These are phyloP conservation scores for Eugnorisma glareosa DNA, from an alignment of 2,888 invertebrate species.

Conservation along the genomic window DNA sequence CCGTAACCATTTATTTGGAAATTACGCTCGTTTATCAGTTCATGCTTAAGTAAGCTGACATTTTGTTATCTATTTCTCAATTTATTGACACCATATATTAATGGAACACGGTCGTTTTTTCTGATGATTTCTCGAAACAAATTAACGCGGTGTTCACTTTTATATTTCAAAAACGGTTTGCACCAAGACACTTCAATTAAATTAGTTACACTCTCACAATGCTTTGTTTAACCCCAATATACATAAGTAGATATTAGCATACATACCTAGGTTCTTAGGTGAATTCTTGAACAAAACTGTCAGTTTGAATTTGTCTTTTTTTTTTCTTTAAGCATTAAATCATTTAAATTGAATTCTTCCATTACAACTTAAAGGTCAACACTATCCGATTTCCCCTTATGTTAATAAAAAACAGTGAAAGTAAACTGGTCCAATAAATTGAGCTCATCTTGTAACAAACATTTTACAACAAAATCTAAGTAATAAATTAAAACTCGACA, in stretches of 20 bases:
- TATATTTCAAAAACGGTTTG: neutral
- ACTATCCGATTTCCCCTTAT: neutral
- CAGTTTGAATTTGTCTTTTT: no score
- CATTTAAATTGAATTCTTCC: neutral
- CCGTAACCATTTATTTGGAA: constrained; percentile 54
- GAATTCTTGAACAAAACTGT: neutral
- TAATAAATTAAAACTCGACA: no score
- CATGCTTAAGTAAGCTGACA: constrained; percentile 53
- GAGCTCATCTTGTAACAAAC: constrained; percentile 22
- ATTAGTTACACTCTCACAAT: neutral
- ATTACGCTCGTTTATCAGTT: constrained; percentile 47
- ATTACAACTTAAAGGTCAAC: neutral
- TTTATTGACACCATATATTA: constrained; percentile 52
- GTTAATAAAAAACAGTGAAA: constrained; percentile 10
- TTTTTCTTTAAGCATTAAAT: neutral
- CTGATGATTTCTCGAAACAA: constrained; percentile 37
- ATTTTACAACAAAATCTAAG: constrained; percentile 20
- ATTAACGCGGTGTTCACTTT: constrained; percentile 32
- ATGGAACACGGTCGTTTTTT: constrained; percentile 40
- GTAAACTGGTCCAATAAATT: constrained; percentile 37
- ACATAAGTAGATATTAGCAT: neutral
- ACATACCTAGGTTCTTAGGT: neutral
- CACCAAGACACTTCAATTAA: constrained; percentile 7
- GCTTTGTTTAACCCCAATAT: neutral
- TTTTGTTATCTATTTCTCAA: constrained; percentile 63